Percentiles rank a stretch among this genome's conserved stretches.
phyloP scores from a whole-genome alignment of 1,140 invertebrate genomes.

The silkworm (Bombyx mori) region DNA sequence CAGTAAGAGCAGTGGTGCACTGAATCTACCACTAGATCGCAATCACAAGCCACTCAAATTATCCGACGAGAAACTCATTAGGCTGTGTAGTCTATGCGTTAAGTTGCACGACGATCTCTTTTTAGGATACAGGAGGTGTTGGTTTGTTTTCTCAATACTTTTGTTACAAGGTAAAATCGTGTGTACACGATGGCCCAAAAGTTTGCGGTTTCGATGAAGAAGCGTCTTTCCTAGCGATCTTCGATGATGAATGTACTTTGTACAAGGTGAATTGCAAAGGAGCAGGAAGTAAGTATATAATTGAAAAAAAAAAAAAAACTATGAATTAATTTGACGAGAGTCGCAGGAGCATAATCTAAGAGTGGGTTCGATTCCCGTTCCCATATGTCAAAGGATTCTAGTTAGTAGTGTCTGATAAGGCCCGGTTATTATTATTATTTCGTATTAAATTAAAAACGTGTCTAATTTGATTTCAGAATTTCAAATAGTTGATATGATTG shows the following conservation, averaged over 20 bases:
- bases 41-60: no score
- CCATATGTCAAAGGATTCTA: no score
- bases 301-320: no score
- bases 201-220: slow-evolving; percentile 32
- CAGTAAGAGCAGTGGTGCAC: no score
- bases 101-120: neutral
- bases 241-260: slow-evolving; percentile 31
- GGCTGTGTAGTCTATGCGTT: no score
- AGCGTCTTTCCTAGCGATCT: slow-evolving; percentile 20
- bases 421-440: no score
- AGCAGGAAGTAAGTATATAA: slow-evolving; percentile 23
- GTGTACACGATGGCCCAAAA: slow-evolving; percentile 15
- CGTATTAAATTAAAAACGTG: neutral
- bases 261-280: slow-evolving; percentile 29
- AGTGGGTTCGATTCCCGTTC: no score
- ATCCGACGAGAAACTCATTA: no score
- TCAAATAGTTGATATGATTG: slow-evolving; percentile 5
- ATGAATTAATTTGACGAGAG: no score
- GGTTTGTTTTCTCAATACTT: slow-evolving; percentile 12
- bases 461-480: slow-evolving; percentile 16
- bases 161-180: slow-evolving; percentile 26
- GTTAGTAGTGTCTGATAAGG: no score
- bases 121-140: neutral
- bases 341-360: no score
- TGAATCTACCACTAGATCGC: no score